Evolutionary conservation across 1,140 invertebrate genomes (phyloP).

Genomic region (Chironomus tepperi): DNA sequence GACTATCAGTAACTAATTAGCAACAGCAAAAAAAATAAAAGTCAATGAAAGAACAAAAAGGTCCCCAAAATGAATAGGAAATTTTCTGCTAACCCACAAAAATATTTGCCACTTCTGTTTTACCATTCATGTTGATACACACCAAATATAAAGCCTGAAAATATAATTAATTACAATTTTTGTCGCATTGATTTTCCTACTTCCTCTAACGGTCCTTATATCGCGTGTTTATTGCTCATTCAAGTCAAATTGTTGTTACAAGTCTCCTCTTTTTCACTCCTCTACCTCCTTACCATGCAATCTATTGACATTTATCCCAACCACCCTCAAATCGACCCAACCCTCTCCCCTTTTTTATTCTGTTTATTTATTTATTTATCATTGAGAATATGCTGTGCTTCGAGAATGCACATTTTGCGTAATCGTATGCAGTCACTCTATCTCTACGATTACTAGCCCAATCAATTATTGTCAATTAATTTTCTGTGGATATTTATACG

Average conservation of each 20-base stretch:
- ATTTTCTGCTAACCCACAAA: background rate
- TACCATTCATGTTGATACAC: background rate
- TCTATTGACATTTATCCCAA: background rate
- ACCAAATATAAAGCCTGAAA: background rate
- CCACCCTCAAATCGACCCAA: background rate
- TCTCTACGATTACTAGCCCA: background rate
- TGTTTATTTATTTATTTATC: background rate
- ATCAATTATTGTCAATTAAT: constrained; percentile 11
- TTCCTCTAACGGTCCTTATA: background rate
- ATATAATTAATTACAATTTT: constrained; percentile 4
- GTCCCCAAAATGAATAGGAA: background rate
- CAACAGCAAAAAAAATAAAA: too few relatives aligned
- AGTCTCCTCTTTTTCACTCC: background rate
- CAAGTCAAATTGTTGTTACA: constrained; percentile 8
- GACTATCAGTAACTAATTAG: too few relatives aligned
- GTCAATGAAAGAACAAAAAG: background rate
- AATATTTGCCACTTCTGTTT: background rate
- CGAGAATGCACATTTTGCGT: background rate
- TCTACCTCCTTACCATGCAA: background rate
- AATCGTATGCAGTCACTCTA: background rate
- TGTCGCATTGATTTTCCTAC: constrained; percentile 3
- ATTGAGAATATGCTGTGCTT: background rate
- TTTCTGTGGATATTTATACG: background rate
- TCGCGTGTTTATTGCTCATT: constrained; percentile 12
- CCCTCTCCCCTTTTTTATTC: background rate